Evolutionary conservation across 2,113 vertebrate genomes (phyloP).

Genomic region (Bagarius yarrelli): DNA sequence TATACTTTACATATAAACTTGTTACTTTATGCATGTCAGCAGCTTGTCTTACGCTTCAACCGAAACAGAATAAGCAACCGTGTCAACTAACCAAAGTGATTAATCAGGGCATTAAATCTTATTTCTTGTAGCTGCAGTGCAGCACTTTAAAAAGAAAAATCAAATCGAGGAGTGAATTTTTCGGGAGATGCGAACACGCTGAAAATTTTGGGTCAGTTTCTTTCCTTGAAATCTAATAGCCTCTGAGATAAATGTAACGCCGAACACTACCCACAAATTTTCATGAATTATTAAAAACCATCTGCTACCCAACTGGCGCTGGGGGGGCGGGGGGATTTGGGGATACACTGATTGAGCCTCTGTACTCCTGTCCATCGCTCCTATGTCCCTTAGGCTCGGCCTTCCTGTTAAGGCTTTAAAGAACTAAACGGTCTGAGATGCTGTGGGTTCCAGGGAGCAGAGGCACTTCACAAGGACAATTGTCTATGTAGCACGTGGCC

Average conservation of each 20-base stretch:
- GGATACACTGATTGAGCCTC: constrained; percentile 57
- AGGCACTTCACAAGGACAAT: neutral
- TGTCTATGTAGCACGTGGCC: neutral
- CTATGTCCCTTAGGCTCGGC: neutral
- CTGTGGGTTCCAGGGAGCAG: neutral
- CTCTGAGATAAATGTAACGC: constrained; percentile 61
- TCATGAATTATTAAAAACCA: constrained; percentile 74
- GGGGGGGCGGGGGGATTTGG: constrained; percentile 56
- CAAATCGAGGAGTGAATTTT: constrained; percentile 17
- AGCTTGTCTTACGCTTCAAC: constrained; percentile 14
- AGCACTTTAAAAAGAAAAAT: constrained; percentile 15
- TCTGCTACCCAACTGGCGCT: constrained; percentile 60
- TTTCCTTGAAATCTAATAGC: constrained; percentile 56
- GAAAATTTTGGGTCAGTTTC: constrained; percentile 48
- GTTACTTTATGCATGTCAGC: constrained; percentile 15
- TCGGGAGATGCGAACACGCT: constrained; percentile 36
- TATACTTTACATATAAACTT: neutral
- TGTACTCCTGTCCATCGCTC: constrained; percentile 52
- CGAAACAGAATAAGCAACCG: constrained; percentile 17
- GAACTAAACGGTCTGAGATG: neutral
- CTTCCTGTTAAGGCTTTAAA: constrained; percentile 14
- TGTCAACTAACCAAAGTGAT: constrained; percentile 24
- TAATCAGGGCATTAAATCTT: constrained; percentile 34
- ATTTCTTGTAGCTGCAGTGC: constrained; percentile 22
- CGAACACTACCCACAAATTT: constrained; percentile 57